These are phyloP conservation scores for Aplocera efformata DNA, from an alignment of 2,888 invertebrate genomes.

Conservation along the genomic window DNA sequence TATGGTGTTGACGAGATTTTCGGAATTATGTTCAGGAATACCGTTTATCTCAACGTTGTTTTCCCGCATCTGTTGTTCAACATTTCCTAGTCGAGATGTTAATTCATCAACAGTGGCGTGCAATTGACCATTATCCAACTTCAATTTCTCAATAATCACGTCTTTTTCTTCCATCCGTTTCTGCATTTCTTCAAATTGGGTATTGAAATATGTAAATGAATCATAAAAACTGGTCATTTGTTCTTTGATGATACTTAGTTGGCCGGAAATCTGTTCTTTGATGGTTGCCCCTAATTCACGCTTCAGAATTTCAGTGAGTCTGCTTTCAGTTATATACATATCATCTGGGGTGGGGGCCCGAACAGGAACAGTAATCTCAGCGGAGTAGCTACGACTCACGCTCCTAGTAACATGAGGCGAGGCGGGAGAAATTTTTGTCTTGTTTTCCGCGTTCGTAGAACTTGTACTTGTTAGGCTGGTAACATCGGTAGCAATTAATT, in stretches of 20 bases:
- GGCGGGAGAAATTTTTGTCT: too few species aligned
- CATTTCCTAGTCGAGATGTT: not conserved
- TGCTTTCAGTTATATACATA: not conserved
- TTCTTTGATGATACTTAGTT: not conserved
- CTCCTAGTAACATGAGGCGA: too few species aligned
- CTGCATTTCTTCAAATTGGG: not conserved
- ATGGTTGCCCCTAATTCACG: not conserved
- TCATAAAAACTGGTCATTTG: not conserved
- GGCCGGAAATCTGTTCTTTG: not conserved
- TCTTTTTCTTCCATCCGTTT: not conserved
- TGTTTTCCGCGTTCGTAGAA: too few species aligned
- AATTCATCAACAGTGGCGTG: not conserved
- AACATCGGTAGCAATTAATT: too few species aligned
- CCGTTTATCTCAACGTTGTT: not conserved
- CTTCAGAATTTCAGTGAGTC: not conserved
- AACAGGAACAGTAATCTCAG: not conserved
- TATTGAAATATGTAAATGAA: not conserved
- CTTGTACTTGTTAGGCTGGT: too few species aligned
- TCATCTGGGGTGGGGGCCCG: too few species aligned
- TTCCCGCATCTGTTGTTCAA: not conserved
- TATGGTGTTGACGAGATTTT: constrained; percentile 1
- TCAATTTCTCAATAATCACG: not conserved
- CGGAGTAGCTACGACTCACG: too few species aligned
- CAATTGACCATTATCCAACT: not conserved
- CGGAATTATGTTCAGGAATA: not conserved